phyloP scores from a whole-genome alignment of 2,888 invertebrate species.

The Muscina levida region DNA sequence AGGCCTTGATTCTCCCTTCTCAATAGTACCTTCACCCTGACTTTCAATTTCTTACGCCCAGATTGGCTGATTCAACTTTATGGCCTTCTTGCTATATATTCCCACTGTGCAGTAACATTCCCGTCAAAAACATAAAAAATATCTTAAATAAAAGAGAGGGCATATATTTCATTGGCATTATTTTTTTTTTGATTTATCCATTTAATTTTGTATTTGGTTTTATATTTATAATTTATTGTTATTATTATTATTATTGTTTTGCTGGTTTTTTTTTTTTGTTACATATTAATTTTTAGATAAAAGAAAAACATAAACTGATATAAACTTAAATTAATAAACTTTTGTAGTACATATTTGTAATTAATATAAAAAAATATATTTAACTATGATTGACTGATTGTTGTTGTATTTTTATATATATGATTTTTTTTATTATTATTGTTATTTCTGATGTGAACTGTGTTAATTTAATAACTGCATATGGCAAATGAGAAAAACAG shows the following conservation, averaged over 20 bases:
- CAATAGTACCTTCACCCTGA: too few species aligned
- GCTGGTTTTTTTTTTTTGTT: slow-evolving; percentile 26
- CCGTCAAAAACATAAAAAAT: too few species aligned
- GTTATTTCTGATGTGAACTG: slow-evolving; percentile 2
- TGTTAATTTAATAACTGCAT: slow-evolving; percentile 19
- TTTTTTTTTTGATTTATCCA: slow-evolving; percentile 45
- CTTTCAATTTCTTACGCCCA: too few species aligned
- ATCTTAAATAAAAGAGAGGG: slow-evolving; percentile 14
- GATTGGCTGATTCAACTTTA: too few species aligned
- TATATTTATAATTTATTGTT: slow-evolving; percentile 61
- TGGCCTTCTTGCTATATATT: too few species aligned
- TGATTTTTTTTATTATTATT: slow-evolving; percentile 28
- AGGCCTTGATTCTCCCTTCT: too few species aligned
- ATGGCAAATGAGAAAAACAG: slow-evolving; percentile 38
- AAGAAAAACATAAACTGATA: slow-evolving; percentile 50
- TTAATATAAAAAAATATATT: slow-evolving; percentile 60
- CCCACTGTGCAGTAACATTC: too few species aligned
- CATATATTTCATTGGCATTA: slow-evolving; percentile 66
- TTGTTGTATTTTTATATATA: slow-evolving; percentile 35
- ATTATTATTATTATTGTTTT: slow-evolving; percentile 49
- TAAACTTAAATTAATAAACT: slow-evolving; percentile 51
- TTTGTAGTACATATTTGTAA: slow-evolving; percentile 43
- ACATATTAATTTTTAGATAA: slow-evolving; percentile 56
- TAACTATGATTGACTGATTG: slow-evolving; percentile 61
- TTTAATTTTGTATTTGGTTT: slow-evolving; percentile 40